A percentile compares a stretch with the other conserved stretches of the same genome.
phyloP scores from a whole-genome alignment of 2,113 vertebrate species.

The Nyctibius bracteatus region DNA sequence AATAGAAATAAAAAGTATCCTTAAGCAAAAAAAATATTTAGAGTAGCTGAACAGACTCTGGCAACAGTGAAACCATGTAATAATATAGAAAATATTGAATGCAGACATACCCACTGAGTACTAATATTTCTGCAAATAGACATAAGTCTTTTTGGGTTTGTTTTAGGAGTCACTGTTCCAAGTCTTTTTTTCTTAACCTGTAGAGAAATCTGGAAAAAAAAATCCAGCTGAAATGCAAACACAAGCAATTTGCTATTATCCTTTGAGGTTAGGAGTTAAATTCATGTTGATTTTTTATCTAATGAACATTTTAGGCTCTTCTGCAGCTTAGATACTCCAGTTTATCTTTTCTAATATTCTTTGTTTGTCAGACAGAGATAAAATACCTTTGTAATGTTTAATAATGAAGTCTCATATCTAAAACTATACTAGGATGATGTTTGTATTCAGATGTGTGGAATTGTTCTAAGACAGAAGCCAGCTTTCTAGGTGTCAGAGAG shows the following conservation, averaged over 20 bases:
- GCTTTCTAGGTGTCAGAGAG: background rate
- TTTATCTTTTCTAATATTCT: slow-evolving; percentile 15
- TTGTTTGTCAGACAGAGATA: slow-evolving; percentile 13
- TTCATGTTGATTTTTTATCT: background rate
- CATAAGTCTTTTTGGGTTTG: background rate
- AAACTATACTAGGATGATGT: background rate
- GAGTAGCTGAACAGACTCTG: background rate
- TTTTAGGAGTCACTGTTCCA: background rate
- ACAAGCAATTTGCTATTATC: background rate
- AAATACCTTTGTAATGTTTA: background rate
- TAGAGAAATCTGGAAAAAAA: background rate
- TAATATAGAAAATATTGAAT: background rate
- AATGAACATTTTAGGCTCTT: background rate
- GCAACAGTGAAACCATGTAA: background rate
- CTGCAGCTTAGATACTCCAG: background rate
- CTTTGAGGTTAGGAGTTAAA: background rate
- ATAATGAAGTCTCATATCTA: background rate
- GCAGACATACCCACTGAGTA: background rate
- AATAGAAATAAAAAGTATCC: background rate
- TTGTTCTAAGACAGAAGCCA: background rate
- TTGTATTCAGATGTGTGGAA: background rate
- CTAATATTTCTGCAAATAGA: background rate
- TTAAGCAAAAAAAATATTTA: background rate
- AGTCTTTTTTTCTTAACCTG: background rate
- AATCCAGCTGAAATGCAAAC: background rate